Conservation (phyloP, 2,888 invertebrate genomes). For the Limenitis arthemis region DNA sequence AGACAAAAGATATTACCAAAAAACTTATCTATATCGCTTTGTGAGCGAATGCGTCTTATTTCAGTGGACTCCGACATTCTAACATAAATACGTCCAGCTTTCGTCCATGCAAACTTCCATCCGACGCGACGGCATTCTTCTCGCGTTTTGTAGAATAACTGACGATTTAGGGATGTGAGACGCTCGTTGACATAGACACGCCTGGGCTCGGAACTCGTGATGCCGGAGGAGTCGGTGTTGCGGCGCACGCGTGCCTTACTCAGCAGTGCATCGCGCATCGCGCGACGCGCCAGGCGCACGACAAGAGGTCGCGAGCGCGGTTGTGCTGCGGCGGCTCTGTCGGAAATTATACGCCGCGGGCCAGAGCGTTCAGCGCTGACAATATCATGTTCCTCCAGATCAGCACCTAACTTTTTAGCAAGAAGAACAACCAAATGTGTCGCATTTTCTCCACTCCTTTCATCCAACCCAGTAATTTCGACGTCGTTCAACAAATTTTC, state of each 20-base stretch:
- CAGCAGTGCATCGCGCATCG: constrained; percentile 18
- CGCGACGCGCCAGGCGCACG: constrained; percentile 18
- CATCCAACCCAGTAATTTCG: constrained; percentile 14
- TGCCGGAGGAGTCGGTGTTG: not conserved
- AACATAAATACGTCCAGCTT: too few relatives aligned
- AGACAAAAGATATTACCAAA: too few relatives aligned
- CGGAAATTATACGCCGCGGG: not conserved
- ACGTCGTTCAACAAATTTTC: constrained; percentile 12
- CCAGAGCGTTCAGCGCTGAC: constrained; percentile 15
- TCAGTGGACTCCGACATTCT: too few relatives aligned
- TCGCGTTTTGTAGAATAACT: too few relatives aligned
- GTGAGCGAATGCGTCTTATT: too few relatives aligned
- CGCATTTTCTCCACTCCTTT: constrained; percentile 11
- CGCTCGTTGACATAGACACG: constrained; percentile 7
- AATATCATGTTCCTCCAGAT: constrained; percentile 14
- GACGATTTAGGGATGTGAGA: not conserved
- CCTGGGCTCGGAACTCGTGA: not conserved
- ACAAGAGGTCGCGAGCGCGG: constrained; percentile 14
- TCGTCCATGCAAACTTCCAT: too few relatives aligned
- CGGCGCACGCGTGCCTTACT: constrained; percentile 9
- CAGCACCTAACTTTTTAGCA: constrained; percentile 13
- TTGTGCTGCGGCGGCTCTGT: not conserved
- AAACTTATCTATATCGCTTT: too few relatives aligned
- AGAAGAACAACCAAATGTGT: constrained; percentile 7
- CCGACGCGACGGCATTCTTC: too few relatives aligned